Percentiles rank a stretch among this genome's conserved stretches.
Evolutionary conservation across 2,888 invertebrate genomes (phyloP).

Genomic region (Drosophila colorata): DNA sequence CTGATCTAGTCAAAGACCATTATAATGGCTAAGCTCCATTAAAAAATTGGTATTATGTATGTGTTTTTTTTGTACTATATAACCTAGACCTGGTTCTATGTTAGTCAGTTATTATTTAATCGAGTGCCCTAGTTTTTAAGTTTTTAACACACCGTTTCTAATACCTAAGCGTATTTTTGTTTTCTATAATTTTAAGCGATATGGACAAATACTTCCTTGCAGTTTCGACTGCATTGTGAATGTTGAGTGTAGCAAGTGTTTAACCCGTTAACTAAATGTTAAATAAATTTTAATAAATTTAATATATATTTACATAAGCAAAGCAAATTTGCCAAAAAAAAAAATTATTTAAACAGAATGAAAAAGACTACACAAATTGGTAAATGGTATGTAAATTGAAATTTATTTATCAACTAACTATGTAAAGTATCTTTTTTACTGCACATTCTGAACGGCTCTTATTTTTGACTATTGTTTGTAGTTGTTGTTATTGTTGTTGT

Average conservation of each 20-base stretch:
- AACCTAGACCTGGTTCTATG: neutral
- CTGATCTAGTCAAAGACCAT: neutral
- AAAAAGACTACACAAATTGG: slow-evolving; percentile 39
- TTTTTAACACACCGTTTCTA: slow-evolving; percentile 22
- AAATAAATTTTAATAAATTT: slow-evolving; percentile 11
- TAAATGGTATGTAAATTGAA: slow-evolving; percentile 63
- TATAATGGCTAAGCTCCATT: no score
- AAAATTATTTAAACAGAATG: slow-evolving; percentile 3
- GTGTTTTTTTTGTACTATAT: neutral
- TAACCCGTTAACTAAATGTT: slow-evolving; percentile 27
- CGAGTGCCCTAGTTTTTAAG: slow-evolving; percentile 5
- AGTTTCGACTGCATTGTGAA: slow-evolving; percentile 31
- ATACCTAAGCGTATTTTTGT: slow-evolving; percentile 15
- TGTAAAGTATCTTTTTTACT: neutral
- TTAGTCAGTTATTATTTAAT: neutral
- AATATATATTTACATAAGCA: slow-evolving; percentile 18
- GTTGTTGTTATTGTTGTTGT: slow-evolving; percentile 1
- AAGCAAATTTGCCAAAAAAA: slow-evolving; percentile 9
- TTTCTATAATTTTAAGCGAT: slow-evolving; percentile 36
- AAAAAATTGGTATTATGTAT: neutral
- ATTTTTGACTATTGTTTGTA: slow-evolving; percentile 11
- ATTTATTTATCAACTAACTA: slow-evolving; percentile 25
- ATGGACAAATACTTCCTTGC: slow-evolving; percentile 23
- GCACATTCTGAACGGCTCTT: neutral
- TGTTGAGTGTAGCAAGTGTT: slow-evolving; percentile 40